phyloP scores from a whole-genome alignment of 2,113 vertebrate species.

The Semicossyphus pulcher region DNA sequence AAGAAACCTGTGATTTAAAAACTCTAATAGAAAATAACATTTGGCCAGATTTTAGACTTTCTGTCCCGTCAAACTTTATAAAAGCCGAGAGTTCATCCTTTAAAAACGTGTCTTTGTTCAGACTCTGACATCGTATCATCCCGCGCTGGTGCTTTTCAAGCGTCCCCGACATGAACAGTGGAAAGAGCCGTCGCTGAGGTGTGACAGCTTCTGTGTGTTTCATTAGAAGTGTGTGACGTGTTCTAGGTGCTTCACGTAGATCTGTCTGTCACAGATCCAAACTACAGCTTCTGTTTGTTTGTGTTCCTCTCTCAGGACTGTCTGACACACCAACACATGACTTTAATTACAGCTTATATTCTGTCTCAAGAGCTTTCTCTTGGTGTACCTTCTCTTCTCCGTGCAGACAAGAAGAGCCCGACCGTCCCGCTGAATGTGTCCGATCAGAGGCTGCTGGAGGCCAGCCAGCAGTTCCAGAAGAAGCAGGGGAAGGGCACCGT shows the following conservation, averaged over 20 bases:
- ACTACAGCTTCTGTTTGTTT: not conserved
- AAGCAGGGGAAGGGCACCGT: conserved; percentile 97
- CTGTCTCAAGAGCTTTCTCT: conserved; percentile 4
- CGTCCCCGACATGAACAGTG: too few species aligned
- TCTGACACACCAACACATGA: not conserved
- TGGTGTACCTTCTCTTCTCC: not conserved
- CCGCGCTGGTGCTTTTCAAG: too few species aligned
- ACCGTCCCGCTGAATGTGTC: conserved; percentile 86
- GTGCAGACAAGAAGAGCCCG: conserved; percentile 87
- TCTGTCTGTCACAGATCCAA: not conserved
- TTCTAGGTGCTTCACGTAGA: not conserved
- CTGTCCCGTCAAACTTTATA: too few species aligned
- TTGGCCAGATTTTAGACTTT: too few species aligned
- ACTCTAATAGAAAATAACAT: too few species aligned
- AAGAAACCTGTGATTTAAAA: too few species aligned
- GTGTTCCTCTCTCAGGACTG: not conserved
- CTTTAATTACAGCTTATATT: not conserved
- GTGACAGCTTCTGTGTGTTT: not conserved
- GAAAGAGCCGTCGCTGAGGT: not conserved
- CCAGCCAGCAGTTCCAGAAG: conserved; percentile 94
- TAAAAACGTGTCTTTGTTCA: too few species aligned
- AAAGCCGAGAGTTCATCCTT: too few species aligned
- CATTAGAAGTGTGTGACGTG: not conserved
- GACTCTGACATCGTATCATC: too few species aligned
- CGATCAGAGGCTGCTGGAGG: conserved; percentile 94